Percentiles rank a stretch among this genome's conserved stretches.
phyloP scores from a whole-genome alignment of 2,113 vertebrate genomes.

The Eurystomus gularis region DNA sequence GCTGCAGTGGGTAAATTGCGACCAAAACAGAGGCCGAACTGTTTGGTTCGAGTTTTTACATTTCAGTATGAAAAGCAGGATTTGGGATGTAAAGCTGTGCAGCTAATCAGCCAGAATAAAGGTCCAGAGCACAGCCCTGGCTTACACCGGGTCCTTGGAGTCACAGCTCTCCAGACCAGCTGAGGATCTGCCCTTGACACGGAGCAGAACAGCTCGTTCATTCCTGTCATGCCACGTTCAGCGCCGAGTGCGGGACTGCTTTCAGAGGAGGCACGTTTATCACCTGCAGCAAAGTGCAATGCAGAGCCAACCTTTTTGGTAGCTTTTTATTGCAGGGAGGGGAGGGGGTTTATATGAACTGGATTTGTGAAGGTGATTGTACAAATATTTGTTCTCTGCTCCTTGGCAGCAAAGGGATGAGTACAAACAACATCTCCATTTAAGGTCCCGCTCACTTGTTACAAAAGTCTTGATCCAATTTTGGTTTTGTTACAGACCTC shows the following conservation, averaged over 20 bases:
- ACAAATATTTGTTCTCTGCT: slow-evolving; percentile 54
- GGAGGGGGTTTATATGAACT: background rate
- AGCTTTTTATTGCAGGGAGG: background rate
- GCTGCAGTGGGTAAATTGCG: background rate
- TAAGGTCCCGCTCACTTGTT: background rate
- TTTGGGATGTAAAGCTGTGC: background rate
- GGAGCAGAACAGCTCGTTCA: background rate
- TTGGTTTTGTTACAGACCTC: background rate
- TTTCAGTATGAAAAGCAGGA: background rate
- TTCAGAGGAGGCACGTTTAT: background rate
- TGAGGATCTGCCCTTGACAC: background rate
- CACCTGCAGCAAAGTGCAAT: background rate
- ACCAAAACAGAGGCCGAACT: background rate
- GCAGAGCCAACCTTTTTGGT: background rate
- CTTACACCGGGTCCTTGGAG: background rate
- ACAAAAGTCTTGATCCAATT: background rate
- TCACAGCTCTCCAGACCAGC: fast-evolving
- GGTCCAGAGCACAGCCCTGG: background rate
- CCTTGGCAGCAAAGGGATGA: slow-evolving; percentile 42
- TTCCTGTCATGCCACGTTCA: background rate
- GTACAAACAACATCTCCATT: slow-evolving; percentile 10
- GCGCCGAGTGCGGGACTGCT: background rate
- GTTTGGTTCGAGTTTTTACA: background rate
- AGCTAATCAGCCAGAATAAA: background rate
- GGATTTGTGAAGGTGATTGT: background rate